Conservation (phyloP, 2,888 invertebrate species). For the Diaphora mendica region DNA sequence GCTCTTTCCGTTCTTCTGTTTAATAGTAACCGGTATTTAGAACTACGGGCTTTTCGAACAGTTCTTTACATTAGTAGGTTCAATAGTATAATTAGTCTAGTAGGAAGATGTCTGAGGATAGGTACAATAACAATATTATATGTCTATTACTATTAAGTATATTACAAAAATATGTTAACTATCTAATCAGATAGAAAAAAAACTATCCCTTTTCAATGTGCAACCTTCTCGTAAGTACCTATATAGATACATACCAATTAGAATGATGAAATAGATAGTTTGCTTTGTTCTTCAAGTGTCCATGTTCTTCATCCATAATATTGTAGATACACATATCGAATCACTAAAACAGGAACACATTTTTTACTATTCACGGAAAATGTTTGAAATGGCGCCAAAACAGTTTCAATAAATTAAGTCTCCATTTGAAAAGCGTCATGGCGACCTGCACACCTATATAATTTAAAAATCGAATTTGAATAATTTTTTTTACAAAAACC, state of each 20-base stretch:
- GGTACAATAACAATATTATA: too few species aligned
- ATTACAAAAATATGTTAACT: too few species aligned
- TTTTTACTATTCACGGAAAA: slow-evolving; percentile 2
- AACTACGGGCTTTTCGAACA: too few species aligned
- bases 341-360: neutral
- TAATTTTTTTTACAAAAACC: slow-evolving; percentile 31
- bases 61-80: too few species aligned
- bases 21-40: too few species aligned
- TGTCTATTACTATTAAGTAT: too few species aligned
- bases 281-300: neutral
- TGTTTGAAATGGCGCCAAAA: slow-evolving; percentile 6
- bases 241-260: neutral
- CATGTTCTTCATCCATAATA: neutral
- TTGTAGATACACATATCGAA: neutral
- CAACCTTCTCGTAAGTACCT: neutral
- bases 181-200: too few species aligned
- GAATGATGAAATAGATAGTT: neutral
- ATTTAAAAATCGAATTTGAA: slow-evolving; percentile 33
- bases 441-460: slow-evolving; percentile 20
- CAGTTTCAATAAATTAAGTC: slow-evolving; percentile 4
- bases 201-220: neutral
- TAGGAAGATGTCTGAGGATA: too few species aligned
- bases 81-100: too few species aligned
- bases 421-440: slow-evolving; percentile 8
- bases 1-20: too few species aligned